phyloP scores from a whole-genome alignment of 2,888 invertebrate genomes.

The Chloroclysta siterata region DNA sequence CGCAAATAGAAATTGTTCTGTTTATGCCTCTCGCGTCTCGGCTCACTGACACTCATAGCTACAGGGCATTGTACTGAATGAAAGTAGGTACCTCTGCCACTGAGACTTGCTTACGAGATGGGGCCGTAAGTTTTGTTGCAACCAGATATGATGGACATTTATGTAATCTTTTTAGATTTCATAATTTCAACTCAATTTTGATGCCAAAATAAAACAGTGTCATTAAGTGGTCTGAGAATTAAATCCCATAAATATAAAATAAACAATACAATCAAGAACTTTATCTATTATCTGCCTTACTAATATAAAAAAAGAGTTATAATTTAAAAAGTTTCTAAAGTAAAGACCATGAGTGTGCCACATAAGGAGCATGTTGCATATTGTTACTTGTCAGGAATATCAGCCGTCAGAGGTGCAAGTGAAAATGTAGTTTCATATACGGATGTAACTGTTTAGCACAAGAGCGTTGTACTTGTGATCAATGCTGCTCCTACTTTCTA shows the following conservation, averaged over 20 bases:
- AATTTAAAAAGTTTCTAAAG: too few species aligned
- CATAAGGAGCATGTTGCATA: too few species aligned
- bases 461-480: conserved; percentile 40
- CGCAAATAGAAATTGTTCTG: conserved; percentile 64
- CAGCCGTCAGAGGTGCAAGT: conserved; percentile 31
- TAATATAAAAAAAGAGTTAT: too few species aligned
- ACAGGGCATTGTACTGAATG: conserved; percentile 55
- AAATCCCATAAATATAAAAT: background rate
- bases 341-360: too few species aligned
- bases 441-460: conserved; percentile 60
- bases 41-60: conserved; percentile 45
- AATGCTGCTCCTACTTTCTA: conserved; percentile 47
- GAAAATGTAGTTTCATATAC: conserved; percentile 45
- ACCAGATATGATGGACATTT: background rate
- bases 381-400: background rate
- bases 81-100: conserved; percentile 32
- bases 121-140: background rate
- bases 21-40: conserved; percentile 57
- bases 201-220: background rate
- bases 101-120: background rate
- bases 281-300: too few species aligned
- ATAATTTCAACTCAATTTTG: background rate
- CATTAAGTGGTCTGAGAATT: background rate
- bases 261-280: too few species aligned
- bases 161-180: background rate